phyloP scores from a whole-genome alignment of 2,113 vertebrate genomes.

The Balaeniceps rex region DNA sequence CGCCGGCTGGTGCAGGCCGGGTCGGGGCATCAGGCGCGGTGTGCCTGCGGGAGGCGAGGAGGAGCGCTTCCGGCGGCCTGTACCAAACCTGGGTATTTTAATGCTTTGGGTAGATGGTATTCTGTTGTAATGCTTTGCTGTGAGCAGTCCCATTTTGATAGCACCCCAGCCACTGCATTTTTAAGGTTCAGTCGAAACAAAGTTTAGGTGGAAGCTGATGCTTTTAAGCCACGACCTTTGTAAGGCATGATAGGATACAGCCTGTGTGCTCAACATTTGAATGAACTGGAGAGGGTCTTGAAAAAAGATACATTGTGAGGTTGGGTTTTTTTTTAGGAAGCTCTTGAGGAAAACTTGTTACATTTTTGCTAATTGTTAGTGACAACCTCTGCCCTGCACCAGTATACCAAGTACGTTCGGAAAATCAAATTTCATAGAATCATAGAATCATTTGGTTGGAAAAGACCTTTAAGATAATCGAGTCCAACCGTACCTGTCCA shows the following conservation, averaged over 20 bases:
- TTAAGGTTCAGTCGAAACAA: neutral
- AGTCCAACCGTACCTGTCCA: no score
- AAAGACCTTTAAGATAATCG: no score
- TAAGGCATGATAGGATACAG: neutral
- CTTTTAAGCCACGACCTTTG: neutral
- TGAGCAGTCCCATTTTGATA: neutral
- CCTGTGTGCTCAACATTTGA: neutral
- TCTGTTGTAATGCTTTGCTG: neutral
- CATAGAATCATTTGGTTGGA: no score
- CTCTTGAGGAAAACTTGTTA: neutral
- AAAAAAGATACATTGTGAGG: neutral
- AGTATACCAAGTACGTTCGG: neutral
- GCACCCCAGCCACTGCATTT: neutral
- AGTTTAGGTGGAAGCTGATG: neutral
- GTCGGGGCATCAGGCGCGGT: rapidly evolving
- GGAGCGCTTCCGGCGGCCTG: neutral
- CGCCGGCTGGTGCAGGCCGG: neutral
- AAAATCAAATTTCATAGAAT: neutral
- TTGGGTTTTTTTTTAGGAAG: neutral
- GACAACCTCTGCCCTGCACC: rapidly evolving
- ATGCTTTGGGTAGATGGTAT: neutral
- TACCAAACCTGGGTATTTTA: neutral
- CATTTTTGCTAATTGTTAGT: neutral
- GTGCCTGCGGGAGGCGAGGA: rapidly evolving
- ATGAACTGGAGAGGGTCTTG: neutral